Base-by-base conservation (phyloP, 2,113 vertebrate species). In the Maccullochella peelii region DNA sequence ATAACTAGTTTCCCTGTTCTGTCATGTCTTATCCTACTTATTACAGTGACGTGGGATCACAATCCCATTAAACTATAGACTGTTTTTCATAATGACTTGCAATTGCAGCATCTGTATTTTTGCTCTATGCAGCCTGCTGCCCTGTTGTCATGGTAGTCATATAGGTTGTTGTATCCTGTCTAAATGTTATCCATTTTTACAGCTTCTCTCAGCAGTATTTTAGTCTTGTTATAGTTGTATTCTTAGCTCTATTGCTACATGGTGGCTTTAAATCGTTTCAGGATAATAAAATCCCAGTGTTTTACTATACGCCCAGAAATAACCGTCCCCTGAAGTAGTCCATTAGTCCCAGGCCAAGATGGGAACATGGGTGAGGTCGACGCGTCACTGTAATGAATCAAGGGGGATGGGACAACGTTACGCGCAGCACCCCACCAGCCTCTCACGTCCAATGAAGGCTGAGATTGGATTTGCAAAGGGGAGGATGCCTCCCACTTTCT, bases 361-460 rank as follows among this genome's bases (percentile, higher is more conserved):
- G 77, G 69, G 81, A 66, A 69, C 73, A 88, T 80, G 92, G 92
- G 91, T 92, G 92, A 93, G 92, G 93, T 86, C 90, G 87, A 80
- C 65, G 84, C 88, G 76, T 90, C 87, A 58, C 75, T 61, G 86
- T 68, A 73, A 89, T 89, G 84, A 92, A 93, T 92, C 84, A 88
- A 88, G 91, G 93, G 94, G 93, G 93, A 84, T 78, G 91, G 92
- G 91, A 79, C 82, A 25, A 1, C 59, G 65, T 66, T 66, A 52
- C 69, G 69, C 85, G 25, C 61, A 80, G 77, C 54, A 57, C 67
- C 78, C 85, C 42, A 69, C 63, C 86, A 73, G 83, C 80, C 68
- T 27, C 77, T 84, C 52, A 2, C 73, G 50, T 83, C 92, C 88
- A 93, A 91, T 93, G 70, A 75, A 14, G 82, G 76, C 68, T 81